These are phyloP conservation scores for Campylorhamphus procurvoides DNA, from an alignment of 2,113 vertebrate species.

Conservation along the genomic window DNA sequence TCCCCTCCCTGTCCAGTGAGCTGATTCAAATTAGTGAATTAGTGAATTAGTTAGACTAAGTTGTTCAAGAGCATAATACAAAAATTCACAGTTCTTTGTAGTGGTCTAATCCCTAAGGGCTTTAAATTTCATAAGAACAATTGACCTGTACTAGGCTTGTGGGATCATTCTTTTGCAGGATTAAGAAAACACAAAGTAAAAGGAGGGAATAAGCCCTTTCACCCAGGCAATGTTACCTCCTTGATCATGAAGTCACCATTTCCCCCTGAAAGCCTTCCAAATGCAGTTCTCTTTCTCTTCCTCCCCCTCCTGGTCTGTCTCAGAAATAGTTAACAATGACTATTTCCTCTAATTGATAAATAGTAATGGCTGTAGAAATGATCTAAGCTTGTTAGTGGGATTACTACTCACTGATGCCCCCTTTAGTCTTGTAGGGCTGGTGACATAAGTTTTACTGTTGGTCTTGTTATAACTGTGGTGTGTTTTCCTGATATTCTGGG, in stretches of 20 bases:
- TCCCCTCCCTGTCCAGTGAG: rapidly evolving
- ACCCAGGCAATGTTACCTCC: not conserved
- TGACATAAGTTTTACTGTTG: not conserved
- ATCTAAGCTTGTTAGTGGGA: not conserved
- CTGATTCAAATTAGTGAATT: not conserved
- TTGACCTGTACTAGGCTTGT: not conserved
- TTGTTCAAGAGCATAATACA: not conserved
- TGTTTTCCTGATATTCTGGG: not conserved
- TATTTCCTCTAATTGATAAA: not conserved
- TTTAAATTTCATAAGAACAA: not conserved
- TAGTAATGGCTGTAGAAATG: not conserved
- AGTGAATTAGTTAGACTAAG: not conserved
- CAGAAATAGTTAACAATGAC: not conserved
- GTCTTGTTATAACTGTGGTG: not conserved
- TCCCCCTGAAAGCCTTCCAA: not conserved
- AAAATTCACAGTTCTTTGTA: not conserved
- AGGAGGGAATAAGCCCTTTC: not conserved
- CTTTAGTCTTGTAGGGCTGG: not conserved
- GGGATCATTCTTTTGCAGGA: not conserved
- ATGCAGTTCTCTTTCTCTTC: not conserved
- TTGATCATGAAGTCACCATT: not conserved
- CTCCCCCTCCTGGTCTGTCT: not conserved
- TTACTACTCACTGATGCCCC: not conserved
- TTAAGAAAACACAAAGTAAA: not conserved
- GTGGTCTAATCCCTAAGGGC: not conserved